Evolutionary conservation across 23 tunicate genomes (phyloP).

Genomic region (Aplidium turbinatum): DNA sequence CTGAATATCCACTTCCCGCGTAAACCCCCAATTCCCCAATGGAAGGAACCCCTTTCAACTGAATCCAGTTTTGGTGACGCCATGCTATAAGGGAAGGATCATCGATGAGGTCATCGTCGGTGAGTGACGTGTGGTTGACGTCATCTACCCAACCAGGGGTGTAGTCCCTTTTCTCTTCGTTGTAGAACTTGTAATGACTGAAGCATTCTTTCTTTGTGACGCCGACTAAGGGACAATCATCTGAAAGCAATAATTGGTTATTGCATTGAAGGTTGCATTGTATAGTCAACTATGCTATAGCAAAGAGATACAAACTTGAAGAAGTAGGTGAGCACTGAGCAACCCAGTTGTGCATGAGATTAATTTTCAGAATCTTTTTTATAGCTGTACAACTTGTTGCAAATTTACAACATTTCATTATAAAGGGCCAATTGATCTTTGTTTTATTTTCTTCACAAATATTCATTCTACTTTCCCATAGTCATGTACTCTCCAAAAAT

Average conservation of each 20-base stretch:
- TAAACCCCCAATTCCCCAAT: constrained; percentile 72
- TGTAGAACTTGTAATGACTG: constrained; percentile 26
- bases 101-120: constrained; percentile 51
- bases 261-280: too few species aligned
- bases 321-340: too few species aligned
- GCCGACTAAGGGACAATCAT: constrained; percentile 56
- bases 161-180: constrained; percentile 61
- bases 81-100: constrained; percentile 73
- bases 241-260: constrained; percentile 34
- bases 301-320: too few species aligned
- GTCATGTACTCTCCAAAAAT: too few species aligned
- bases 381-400: too few species aligned
- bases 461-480: too few species aligned
- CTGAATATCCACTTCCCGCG: constrained; percentile 96
- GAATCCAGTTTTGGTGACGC: constrained; percentile 74
- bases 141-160: constrained; percentile 57
- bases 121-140: constrained; percentile 24
- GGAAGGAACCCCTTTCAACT: constrained; percentile 86
- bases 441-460: too few species aligned
- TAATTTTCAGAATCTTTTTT: too few species aligned
- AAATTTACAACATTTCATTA: too few species aligned
- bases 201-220: constrained; percentile 43
- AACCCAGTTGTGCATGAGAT: too few species aligned
- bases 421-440: too few species aligned
- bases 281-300: too few species aligned